These are phyloP conservation scores for Bruchidius siliquastri DNA, from an alignment of 2,888 invertebrate genomes.

Conservation along the genomic window DNA sequence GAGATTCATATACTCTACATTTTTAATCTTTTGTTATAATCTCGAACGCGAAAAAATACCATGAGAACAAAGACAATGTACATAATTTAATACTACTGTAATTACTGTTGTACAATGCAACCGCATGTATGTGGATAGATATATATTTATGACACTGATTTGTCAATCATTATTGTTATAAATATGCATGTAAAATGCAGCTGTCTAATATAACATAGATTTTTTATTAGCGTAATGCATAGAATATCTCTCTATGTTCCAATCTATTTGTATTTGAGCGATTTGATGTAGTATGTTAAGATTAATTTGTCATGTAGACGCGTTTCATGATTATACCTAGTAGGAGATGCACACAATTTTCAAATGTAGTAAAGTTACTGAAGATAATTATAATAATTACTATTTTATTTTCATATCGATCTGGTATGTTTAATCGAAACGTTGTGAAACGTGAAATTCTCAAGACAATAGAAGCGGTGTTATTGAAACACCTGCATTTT, in stretches of 20 bases:
- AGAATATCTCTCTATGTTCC: not conserved
- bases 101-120: not conserved
- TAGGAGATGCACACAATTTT: too few species aligned
- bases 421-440: too few species aligned
- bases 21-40: too few species aligned
- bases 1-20: too few species aligned
- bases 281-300: not conserved
- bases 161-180: not conserved
- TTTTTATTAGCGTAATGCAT: not conserved
- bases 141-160: not conserved
- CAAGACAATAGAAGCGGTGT: too few species aligned
- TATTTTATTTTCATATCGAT: too few species aligned
- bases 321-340: too few species aligned
- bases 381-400: too few species aligned
- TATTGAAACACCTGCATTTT: too few species aligned
- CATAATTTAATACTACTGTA: not conserved
- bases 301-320: not conserved
- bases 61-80: not conserved
- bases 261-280: not conserved
- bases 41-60: not conserved
- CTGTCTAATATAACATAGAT: not conserved
- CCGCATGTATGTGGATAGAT: not conserved
- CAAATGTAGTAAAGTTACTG: too few species aligned
- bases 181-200: not conserved
- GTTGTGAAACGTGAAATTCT: too few species aligned